Base-by-base conservation (phyloP, 2,888 invertebrate species). In the Pherbina coryleti region DNA sequence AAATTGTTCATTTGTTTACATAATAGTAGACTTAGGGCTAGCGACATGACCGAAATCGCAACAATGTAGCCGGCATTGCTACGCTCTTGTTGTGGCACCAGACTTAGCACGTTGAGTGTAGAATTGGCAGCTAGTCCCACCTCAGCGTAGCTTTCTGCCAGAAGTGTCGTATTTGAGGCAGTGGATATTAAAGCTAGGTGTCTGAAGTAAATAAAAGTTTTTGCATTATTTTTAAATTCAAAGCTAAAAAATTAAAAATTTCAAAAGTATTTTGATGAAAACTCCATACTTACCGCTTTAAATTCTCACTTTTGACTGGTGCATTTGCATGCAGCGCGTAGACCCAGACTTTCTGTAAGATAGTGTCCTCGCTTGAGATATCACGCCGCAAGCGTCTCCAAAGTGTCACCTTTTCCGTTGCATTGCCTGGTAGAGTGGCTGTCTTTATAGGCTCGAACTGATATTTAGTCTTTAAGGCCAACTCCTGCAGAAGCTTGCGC, bases 311-410 rank as follows among this genome's bases (percentile, higher is more conserved):
- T 7, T 75, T 62, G 5, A 85, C 76, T 3, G 82, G 72, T 7
- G 78, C 69, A 8, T 81, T 78, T 5, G 71, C 69, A 7, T 82
- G 71, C 53, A 83, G 78, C 1, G 82, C 83, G 80, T 85, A 85
- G 3, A 83, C 76, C 85, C 85, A 85, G 0, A 82, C 82, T 72
- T 82, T 82, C 49, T 82, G 82, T n/a, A 80, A 67, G 11, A 81
- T n/a, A 8, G 28, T 66, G 2, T 55, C 17, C 2, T 34, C 11
- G 3, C 22, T 28, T 7, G 19, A 2, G 17, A 28, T n/a, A 17
- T n/a, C 34, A 8, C 28, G 14, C 8, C 5, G 31, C 0, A 19
- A 28, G 17, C 28, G n/a, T 66, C 37, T 8, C 1, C 14, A 37
- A 34, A 67, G 64, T 3, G 31, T n/a, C n/a, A 14, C 9, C 11